These are phyloP conservation scores for Recurvirostra avosetta DNA, from an alignment of 2,113 vertebrate species.

Conservation along the genomic window DNA sequence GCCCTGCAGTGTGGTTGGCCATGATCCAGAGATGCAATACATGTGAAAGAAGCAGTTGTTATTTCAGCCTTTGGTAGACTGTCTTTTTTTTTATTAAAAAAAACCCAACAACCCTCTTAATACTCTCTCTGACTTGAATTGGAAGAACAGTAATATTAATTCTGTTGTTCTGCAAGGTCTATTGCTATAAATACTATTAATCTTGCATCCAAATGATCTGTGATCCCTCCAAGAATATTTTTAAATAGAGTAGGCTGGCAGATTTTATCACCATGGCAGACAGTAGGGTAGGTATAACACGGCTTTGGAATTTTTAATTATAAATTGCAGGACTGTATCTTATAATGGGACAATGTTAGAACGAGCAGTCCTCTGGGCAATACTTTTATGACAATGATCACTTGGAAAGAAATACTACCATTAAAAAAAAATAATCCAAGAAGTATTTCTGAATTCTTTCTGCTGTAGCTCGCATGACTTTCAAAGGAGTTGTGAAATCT, in stretches of 20 bases:
- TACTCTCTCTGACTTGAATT: neutral
- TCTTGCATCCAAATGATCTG: neutral
- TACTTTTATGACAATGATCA: neutral
- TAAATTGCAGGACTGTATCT: neutral
- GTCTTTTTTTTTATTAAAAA: neutral
- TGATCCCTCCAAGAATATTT: conserved; percentile 1
- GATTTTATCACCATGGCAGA: neutral
- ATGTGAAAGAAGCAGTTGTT: neutral
- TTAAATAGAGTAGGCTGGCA: neutral
- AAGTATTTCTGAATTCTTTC: neutral
- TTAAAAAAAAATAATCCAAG: neutral
- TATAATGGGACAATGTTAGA: neutral
- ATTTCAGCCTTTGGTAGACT: neutral
- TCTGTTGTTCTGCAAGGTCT: neutral
- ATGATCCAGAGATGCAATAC: neutral
- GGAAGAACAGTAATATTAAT: neutral
- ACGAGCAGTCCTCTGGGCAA: neutral
- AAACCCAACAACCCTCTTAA: neutral
- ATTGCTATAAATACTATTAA: neutral
- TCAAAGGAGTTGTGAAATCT: neutral
- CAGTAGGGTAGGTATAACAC: neutral
- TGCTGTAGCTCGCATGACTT: neutral
- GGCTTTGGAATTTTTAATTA: conserved; percentile 19
- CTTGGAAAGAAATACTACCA: too few relatives aligned
- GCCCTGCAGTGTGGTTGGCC: neutral